Evolutionary conservation across 2,113 vertebrate species (phyloP), one percentile per base, ranked within the genome.

Genomic region (Accipiter virgatus): DNA sequence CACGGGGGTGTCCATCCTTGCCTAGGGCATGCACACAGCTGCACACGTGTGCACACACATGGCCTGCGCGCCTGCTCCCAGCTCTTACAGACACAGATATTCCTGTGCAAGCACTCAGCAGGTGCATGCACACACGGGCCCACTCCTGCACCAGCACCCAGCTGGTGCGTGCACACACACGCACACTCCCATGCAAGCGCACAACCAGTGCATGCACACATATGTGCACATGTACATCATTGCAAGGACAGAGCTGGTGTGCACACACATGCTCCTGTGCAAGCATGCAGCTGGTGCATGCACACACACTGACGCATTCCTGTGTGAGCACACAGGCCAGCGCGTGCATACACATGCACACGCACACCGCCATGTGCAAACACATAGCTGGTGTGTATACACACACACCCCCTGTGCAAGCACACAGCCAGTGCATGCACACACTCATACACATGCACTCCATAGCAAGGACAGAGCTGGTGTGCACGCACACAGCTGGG

Each of bases 1-100:
- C 10, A 0, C 1, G 7, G 34, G 36, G 70, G 50, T 16, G 50
- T 13, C 15, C 1, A 5, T 19, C 25, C 55, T 47, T 14, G 1
- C 55, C 55, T 9, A 10, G 34, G 18, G n/a, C 7, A 6, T 17
- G 65, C 45, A 13, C 22, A 3, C 2, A 23, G 29, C n/a, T 34
- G 80, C 80, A 21, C 80, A 4, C 6, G 13, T 16, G 43, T 56
- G 52, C 79, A 32, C 20, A 11, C 8, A 10, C 79, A 2, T 5
- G 34, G 78, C 40, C 78, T 6, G 20, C 4, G 5, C 77, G 63
- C 36, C 15, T 21, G 15, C 43, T 21, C n/a, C 40, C 21, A 11
- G 52, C 42, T 48, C 42, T 13, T 16, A 3, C 16, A 11, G 50
- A 20, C 32, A 16, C 31, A 27, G 18, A 4, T 10, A 6, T 11